Percentiles rank a stretch among this genome's conserved stretches.
Evolutionary conservation across 2,888 invertebrate species (phyloP).

Genomic region (Dexiosoma caninum): DNA sequence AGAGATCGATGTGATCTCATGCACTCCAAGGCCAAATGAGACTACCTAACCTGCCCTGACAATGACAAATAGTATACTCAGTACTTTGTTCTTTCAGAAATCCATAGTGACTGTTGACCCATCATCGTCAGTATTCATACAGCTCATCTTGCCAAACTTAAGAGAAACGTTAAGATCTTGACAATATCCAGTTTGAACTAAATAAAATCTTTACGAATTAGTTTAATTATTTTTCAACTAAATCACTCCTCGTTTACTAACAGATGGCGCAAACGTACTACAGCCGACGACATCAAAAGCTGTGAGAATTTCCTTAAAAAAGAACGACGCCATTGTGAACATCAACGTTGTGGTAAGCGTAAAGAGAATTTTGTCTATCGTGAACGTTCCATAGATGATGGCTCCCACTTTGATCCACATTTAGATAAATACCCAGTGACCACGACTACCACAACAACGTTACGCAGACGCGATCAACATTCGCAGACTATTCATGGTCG

Average conservation of each 20-base stretch:
- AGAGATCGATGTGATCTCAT: no score
- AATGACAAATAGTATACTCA: no score
- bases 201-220: not conserved
- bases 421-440: constrained; percentile 80
- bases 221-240: not conserved
- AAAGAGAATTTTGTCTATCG: constrained; percentile 80
- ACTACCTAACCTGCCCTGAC: no score
- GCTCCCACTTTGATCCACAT: constrained; percentile 83
- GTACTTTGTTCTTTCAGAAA: no score
- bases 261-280: constrained; percentile 78
- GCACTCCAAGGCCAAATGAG: no score
- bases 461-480: constrained; percentile 69
- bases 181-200: no score
- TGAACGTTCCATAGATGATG: constrained; percentile 83
- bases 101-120: no score
- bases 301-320: constrained; percentile 85
- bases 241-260: not conserved
- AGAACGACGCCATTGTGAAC: constrained; percentile 86
- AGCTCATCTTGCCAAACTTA: no score
- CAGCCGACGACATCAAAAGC: constrained; percentile 84
- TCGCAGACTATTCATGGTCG: constrained; percentile 64
- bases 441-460: constrained; percentile 66
- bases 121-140: no score
- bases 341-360: constrained; percentile 76
- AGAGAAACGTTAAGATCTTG: no score